Conservation (phyloP, 2,888 invertebrate species). For the Prosapia bicincta region DNA sequence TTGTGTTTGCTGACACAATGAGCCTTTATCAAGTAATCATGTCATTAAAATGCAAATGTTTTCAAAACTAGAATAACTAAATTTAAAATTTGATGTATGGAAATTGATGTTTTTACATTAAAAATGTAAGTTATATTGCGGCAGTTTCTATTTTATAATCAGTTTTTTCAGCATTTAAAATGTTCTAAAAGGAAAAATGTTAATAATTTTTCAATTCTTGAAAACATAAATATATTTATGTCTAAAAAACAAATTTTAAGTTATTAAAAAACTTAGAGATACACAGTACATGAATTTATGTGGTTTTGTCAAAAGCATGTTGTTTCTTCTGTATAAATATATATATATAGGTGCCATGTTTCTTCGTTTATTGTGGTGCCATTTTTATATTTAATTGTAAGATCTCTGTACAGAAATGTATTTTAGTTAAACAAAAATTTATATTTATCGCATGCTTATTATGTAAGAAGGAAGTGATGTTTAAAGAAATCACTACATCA, state of each 20-base stretch:
- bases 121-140: neutral
- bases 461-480: neutral
- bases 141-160: neutral
- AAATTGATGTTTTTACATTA: slow-evolving; percentile 2
- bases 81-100: neutral
- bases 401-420: neutral
- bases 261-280: too few relatives aligned
- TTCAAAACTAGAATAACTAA: neutral
- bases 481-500: neutral
- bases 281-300: too few relatives aligned
- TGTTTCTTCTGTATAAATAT: too few relatives aligned
- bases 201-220: neutral
- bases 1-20: neutral
- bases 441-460: neutral
- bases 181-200: neutral
- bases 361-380: neutral
- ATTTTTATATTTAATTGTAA: neutral
- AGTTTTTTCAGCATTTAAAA: neutral
- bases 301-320: too few relatives aligned
- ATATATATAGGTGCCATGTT: neutral
- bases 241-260: too few relatives aligned
- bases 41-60: neutral
- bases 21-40: neutral
- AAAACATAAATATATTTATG: too few relatives aligned
- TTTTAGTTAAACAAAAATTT: neutral